A percentile compares a stretch with the other conserved stretches of the same genome.
These are phyloP conservation scores for Sardina pilchardus DNA, from an alignment of 2,113 vertebrate genomes.

Conservation along the genomic window DNA sequence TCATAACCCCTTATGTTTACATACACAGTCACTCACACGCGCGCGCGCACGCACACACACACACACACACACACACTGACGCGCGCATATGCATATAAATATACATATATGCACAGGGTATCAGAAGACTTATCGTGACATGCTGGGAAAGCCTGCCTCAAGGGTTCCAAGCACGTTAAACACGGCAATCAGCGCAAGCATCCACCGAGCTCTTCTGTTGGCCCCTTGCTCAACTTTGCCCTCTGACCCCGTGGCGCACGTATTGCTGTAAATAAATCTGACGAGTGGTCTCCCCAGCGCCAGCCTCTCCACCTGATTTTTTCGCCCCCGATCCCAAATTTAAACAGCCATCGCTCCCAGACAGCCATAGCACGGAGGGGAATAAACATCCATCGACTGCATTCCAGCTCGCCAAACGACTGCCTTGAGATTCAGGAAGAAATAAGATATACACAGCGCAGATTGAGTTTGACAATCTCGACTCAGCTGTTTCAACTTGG, in stretches of 20 bases:
- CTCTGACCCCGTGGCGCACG: conserved; percentile 41
- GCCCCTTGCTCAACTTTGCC: conserved; percentile 46
- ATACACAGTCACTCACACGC: neutral
- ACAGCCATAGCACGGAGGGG: conserved; percentile 21
- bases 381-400: conserved; percentile 40
- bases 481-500: conserved; percentile 25
- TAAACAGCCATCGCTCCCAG: conserved; percentile 35
- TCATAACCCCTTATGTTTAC: neutral
- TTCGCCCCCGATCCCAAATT: conserved; percentile 33
- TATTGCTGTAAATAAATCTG: conserved; percentile 44
- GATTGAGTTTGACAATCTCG: conserved; percentile 45
- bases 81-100: neutral
- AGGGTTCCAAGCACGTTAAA: conserved; percentile 46
- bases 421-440: neutral
- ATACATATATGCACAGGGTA: neutral
- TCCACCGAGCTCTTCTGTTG: conserved; percentile 25
- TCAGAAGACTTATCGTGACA: conserved; percentile 14
- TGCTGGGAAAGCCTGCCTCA: conserved; percentile 23
- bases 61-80: neutral
- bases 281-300: conserved; percentile 27
- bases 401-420: conserved; percentile 28
- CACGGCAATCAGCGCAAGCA: conserved; percentile 31
- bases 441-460: conserved; percentile 36
- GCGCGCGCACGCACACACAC: neutral
- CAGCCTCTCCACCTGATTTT: conserved; percentile 13